Evolutionary conservation across 1,140 invertebrate genomes (phyloP).

Genomic region (Chionoecetes opilio): DNA sequence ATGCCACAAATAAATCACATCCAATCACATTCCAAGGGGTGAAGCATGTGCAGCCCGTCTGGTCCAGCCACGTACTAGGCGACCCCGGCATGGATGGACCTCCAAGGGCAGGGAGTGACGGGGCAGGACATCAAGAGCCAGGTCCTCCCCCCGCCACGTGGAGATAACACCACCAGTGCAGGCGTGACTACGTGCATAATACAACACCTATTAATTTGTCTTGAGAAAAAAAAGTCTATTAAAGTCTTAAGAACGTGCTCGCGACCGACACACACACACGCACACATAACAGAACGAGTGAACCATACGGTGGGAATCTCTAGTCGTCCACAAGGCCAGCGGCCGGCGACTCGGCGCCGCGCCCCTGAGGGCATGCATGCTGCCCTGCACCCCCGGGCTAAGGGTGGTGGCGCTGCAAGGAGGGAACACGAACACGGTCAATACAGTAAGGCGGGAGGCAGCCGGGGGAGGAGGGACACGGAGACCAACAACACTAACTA

Average conservation of each 20-base stretch:
- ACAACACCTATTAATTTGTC: too few species aligned
- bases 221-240: too few species aligned
- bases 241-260: too few species aligned
- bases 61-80: too few species aligned
- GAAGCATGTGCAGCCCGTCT: not conserved
- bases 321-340: not conserved
- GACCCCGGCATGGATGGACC: too few species aligned
- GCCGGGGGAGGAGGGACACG: not conserved
- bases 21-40: not conserved
- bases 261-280: too few species aligned
- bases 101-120: too few species aligned
- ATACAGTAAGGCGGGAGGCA: not conserved
- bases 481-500: not conserved
- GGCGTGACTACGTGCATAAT: too few species aligned
- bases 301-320: not conserved
- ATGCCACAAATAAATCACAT: not conserved
- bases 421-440: constrained; percentile 25
- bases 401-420: not conserved
- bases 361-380: not conserved
- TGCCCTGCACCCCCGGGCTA: not conserved
- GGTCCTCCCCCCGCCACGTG: too few species aligned
- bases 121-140: too few species aligned
- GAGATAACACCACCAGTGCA: too few species aligned
- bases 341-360: not conserved
- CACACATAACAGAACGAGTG: not conserved